These are phyloP conservation scores for Gymnothorax reevesii DNA, from an alignment of 2,797 vertebrate genomes.

Conservation along the genomic window DNA sequence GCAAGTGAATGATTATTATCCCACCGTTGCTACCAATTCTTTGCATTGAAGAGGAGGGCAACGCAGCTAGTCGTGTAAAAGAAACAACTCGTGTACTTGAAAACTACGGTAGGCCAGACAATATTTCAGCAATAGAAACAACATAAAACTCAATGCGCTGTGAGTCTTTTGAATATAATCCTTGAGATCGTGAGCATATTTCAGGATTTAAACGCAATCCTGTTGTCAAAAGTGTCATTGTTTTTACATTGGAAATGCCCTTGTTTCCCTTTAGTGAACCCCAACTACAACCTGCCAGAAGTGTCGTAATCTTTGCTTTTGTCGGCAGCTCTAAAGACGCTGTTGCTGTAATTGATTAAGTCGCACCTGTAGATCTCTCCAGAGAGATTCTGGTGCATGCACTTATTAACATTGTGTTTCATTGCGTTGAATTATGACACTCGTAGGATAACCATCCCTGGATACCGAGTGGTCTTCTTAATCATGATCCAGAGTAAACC, in stretches of 20 bases:
- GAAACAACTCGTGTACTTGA: not conserved
- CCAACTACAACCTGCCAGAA: not conserved
- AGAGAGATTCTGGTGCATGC: not conserved
- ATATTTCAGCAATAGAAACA: not conserved
- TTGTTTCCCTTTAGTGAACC: not conserved
- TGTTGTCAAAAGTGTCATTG: not conserved
- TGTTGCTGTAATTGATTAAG: not conserved
- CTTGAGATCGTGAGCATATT: not conserved
- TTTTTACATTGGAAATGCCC: not conserved
- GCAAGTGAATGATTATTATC: not conserved
- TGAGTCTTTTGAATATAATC: not conserved
- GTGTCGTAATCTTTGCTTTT: not conserved
- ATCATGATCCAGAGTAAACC: not conserved
- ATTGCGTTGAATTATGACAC: not conserved
- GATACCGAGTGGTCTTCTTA: too few species aligned
- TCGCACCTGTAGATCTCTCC: too few species aligned
- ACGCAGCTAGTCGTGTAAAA: not conserved
- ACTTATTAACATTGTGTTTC: not conserved
- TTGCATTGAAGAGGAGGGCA: not conserved
- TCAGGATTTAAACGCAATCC: not conserved
- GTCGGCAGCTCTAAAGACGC: not conserved
- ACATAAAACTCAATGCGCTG: not conserved
- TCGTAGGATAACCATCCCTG: not conserved
- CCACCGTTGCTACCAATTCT: not conserved
- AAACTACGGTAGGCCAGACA: not conserved